Percentiles rank a stretch among this genome's conserved stretches.
Conservation (phyloP, 2,888 invertebrate genomes). For the Parnassius glacialis region DNA sequence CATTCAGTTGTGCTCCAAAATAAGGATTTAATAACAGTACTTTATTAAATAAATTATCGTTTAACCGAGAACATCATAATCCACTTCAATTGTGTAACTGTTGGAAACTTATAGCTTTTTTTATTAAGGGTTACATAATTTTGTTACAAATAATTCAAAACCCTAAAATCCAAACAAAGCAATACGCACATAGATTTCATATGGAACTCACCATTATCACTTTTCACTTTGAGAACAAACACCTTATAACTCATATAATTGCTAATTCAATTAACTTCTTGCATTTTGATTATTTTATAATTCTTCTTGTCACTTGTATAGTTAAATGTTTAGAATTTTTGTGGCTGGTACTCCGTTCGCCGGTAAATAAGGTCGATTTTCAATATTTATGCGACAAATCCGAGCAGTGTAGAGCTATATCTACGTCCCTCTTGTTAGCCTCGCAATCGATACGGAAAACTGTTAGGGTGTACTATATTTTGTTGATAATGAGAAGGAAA, state of each 20-base stretch:
- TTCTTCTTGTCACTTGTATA: constrained; percentile 9
- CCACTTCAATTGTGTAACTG: no score
- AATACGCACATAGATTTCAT: no score
- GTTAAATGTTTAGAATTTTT: constrained; percentile 32
- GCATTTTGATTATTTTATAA: constrained; percentile 10
- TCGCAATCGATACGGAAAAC: constrained; percentile 65
- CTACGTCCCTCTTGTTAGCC: constrained; percentile 55
- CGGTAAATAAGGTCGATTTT: constrained; percentile 63
- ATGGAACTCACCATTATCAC: constrained; percentile 26
- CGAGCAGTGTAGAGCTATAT: constrained; percentile 56
- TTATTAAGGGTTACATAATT: no score
- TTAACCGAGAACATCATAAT: no score
- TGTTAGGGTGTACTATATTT: constrained; percentile 58
- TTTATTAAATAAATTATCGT: no score
- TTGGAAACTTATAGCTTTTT: no score
- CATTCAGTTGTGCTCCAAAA: no score
- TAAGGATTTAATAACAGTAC: no score
- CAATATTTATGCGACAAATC: constrained; percentile 73
- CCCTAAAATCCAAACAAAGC: no score
- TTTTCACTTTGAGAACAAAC: constrained; percentile 18
- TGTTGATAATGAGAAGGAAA: background rate
- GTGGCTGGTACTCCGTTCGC: constrained; percentile 39
- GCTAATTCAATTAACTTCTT: background rate
- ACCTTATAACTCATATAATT: constrained; percentile 18
- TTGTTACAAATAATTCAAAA: no score